Evolutionary conservation across 2,888 invertebrate genomes (phyloP).

Genomic region (Hoplodrina blanda): DNA sequence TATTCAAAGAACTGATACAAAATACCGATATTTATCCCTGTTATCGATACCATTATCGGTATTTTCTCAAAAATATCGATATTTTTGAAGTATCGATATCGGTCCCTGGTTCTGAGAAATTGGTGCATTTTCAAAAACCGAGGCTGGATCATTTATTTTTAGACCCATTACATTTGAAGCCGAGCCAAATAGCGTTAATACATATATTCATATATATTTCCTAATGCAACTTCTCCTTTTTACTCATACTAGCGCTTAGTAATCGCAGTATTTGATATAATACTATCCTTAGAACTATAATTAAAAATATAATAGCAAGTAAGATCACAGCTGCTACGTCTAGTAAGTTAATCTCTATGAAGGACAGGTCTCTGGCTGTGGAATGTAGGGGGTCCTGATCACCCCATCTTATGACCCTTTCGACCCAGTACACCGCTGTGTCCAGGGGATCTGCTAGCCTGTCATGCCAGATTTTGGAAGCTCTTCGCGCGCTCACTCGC

Average conservation of each 20-base stretch:
- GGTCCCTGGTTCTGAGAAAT: constrained; percentile 29
- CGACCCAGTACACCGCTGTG: constrained; percentile 91
- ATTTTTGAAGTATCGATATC: too few species aligned
- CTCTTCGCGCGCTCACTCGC: constrained; percentile 81
- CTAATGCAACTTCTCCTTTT: constrained; percentile 82
- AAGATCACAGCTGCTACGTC: constrained; percentile 79
- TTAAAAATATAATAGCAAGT: constrained; percentile 65
- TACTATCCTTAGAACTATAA: constrained; percentile 70
- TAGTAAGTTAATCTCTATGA: constrained; percentile 77
- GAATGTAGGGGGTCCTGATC: constrained; percentile 77
- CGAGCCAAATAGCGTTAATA: constrained; percentile 40
- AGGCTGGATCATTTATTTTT: constrained; percentile 10
- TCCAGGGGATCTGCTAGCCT: constrained; percentile 88
- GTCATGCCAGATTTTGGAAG: constrained; percentile 89
- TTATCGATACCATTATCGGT: too few species aligned
- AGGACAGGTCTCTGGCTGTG: constrained; percentile 75
- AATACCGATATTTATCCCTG: too few species aligned
- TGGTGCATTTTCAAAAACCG: constrained; percentile 17
- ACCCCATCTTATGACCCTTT: constrained; percentile 88
- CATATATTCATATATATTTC: neutral
- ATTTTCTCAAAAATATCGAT: too few species aligned
- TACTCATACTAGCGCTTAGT: constrained; percentile 69
- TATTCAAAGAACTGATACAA: too few species aligned
- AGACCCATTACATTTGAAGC: constrained; percentile 13
- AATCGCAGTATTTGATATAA: constrained; percentile 72